A percentile compares a stretch with the other conserved stretches of the same genome.
Conservation (phyloP, 2,113 vertebrate genomes). For the Heteronetta atricapilla region DNA sequence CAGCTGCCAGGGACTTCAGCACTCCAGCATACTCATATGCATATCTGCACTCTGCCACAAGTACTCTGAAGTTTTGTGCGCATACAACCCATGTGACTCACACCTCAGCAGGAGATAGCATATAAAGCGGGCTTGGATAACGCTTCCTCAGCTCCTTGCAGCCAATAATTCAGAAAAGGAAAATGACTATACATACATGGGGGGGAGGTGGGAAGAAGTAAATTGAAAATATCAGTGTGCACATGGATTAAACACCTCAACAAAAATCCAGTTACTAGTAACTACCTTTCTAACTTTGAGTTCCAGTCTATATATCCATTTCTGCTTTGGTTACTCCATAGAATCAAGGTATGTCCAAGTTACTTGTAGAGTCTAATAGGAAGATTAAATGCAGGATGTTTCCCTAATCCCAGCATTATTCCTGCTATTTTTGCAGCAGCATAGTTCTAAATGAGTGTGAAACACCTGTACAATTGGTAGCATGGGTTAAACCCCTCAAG, state of each 20-base stretch:
- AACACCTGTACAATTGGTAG: neutral
- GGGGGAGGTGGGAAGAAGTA: neutral
- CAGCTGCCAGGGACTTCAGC: neutral
- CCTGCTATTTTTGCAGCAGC: neutral
- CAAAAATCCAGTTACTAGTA: neutral
- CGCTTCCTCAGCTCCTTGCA: neutral
- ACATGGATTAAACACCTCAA: neutral
- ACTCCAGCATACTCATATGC: neutral
- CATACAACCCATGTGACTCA: neutral
- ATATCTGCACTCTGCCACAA: neutral
- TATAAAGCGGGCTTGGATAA: neutral
- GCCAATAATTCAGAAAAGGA: neutral
- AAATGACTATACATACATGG: neutral
- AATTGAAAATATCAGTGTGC: neutral
- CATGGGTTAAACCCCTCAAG: neutral
- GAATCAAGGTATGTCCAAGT: accelerated
- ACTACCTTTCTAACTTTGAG: neutral
- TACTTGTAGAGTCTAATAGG: neutral
- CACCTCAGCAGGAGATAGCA: neutral
- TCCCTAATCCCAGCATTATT: neutral
- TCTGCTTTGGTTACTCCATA: neutral
- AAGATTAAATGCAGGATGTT: neutral
- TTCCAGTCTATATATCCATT: accelerated
- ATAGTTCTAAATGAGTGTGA: neutral
- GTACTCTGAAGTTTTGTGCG: accelerated